A percentile compares a stretch with the other conserved stretches of the same genome.
Evolutionary conservation across 2,797 vertebrate species (phyloP).

Genomic region (Cyprinella venusta): DNA sequence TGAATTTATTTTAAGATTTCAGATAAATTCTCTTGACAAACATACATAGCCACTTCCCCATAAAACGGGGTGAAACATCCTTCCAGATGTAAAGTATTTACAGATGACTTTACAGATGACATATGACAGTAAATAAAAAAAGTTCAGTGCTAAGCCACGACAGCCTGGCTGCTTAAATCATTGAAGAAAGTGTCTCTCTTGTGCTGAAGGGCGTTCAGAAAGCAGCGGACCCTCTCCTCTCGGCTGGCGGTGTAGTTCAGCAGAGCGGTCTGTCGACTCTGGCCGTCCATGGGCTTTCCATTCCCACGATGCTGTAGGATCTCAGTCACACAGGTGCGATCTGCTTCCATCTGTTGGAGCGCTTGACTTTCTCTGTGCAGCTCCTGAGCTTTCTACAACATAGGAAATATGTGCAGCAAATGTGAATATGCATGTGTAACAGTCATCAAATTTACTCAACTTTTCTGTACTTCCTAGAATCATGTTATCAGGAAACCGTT

Average conservation of each 20-base stretch:
- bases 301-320: constrained; percentile 82
- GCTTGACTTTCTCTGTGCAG: constrained; percentile 84
- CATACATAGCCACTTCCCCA: constrained; percentile 80
- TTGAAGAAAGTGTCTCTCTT: constrained; percentile 84
- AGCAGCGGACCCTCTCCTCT: constrained; percentile 87
- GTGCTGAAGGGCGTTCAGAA: constrained; percentile 86
- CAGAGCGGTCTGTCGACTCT: constrained; percentile 80
- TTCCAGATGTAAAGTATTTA: constrained; percentile 58
- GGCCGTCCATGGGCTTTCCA: constrained; percentile 75
- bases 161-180: constrained; percentile 67
- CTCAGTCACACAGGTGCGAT: constrained; percentile 82
- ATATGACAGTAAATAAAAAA: constrained; percentile 54
- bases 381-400: constrained; percentile 88
- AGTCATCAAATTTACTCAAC: not conserved
- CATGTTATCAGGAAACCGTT: not conserved
- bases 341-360: constrained; percentile 85
- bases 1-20: constrained; percentile 15
- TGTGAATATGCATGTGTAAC: not conserved
- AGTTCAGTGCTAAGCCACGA: constrained; percentile 60
- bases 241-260: constrained; percentile 78
- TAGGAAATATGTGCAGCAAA: not conserved
- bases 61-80: constrained; percentile 77
- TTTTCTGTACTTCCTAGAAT: not conserved
- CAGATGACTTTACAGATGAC: constrained; percentile 57
- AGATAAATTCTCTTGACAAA: constrained; percentile 47